Base-by-base conservation (phyloP, 2,797 vertebrate species). In the Scyliorhinus canicula region DNA sequence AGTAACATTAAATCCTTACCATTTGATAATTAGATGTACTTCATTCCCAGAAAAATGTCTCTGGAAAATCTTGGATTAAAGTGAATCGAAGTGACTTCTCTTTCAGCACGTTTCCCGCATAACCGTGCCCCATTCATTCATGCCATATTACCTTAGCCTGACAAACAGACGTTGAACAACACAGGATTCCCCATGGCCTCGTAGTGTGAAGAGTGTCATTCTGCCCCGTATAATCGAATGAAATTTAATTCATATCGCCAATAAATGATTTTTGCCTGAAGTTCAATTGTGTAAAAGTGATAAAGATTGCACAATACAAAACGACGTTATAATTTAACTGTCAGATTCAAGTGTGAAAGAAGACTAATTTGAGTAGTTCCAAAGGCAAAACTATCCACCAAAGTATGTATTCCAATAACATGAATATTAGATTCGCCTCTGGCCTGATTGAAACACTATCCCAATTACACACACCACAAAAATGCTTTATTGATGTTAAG, bases 211-310 rank as follows among this genome's bases (percentile, higher is more conserved):
- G 19, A 91, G 57, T 40, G 28, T 57, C n/a, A 11, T 71, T 71
- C 67, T 52, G 47, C 44, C 24, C 47, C 50, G 44, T 93, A 24
- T 93, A 44, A 93, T 52, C 26, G 50, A 50, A 91, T 47, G 60
- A n/a, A 63, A 91, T 63, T n/a, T 63, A 91, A 60, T 63, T 60
- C 57, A 1, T 91, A 91, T 19, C 16, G 86, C 55, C 86, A 40
- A 91, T 91, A 91, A 63, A 63, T 91, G n/a, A 63, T 40, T 40
- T n/a, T 91, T 91, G 28, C 55, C 86, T 63, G 86, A 63, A 63
- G 35, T 5, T 60, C 55, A 63, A 63, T 40, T 40, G 57, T 9
- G 8, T n/a, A 35, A 88, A 55, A 57, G n/a, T 63, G 2, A 40
- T 63, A 40, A 40, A 40, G 86, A 91, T 71, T 93, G 93, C 71